Evolutionary conservation across 1,140 invertebrate species (phyloP).

Genomic region (Zophobas atratus): DNA sequence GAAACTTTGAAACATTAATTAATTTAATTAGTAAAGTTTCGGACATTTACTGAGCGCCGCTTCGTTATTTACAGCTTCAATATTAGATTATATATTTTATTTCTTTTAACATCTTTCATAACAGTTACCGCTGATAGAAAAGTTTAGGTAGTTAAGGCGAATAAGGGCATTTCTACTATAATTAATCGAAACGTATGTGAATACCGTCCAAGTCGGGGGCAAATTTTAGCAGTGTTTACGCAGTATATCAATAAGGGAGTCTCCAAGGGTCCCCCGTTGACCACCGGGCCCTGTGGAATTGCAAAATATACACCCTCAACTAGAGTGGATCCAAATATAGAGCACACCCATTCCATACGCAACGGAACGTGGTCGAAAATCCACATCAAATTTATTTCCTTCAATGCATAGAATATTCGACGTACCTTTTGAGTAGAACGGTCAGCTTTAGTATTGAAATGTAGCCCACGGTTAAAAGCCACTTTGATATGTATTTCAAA

Average conservation of each 20-base stretch:
- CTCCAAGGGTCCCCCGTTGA: constrained; percentile 59
- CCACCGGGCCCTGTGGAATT: constrained; percentile 59
- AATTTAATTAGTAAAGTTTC: constrained; percentile 66
- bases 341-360: constrained; percentile 12
- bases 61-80: constrained; percentile 60
- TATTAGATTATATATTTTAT: constrained; percentile 56
- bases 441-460: constrained; percentile 59
- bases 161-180: background rate
- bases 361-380: constrained; percentile 22
- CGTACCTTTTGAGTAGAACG: constrained; percentile 55
- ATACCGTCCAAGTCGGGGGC: constrained; percentile 10
- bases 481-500: constrained; percentile 61
- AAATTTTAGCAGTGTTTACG: constrained; percentile 60
- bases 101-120: constrained; percentile 42
- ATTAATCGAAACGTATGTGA: constrained; percentile 35
- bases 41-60: constrained; percentile 57
- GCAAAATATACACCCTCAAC: constrained; percentile 60
- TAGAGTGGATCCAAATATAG: constrained; percentile 52
- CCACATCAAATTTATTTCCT: constrained; percentile 54
- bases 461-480: constrained; percentile 52
- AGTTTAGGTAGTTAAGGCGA: background rate
- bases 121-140: constrained; percentile 2
- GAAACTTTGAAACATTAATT: constrained; percentile 65
- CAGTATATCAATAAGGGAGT: constrained; percentile 66
- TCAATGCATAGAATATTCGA: constrained; percentile 64